Conservation (phyloP, 1,140 invertebrate genomes). For the Neotoxoptera formosana region DNA sequence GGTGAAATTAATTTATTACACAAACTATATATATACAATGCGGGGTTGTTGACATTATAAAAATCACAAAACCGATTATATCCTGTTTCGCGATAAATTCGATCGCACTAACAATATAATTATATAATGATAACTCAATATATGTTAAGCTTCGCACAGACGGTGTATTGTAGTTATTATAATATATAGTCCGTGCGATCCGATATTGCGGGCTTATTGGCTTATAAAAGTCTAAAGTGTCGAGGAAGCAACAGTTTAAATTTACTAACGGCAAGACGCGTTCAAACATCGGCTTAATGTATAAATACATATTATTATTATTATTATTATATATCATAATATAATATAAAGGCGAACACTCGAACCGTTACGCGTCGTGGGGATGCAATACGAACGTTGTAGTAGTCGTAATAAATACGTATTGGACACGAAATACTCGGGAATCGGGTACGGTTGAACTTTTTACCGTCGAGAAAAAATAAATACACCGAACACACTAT, state of each 20-base stretch:
- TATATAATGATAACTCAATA: background rate
- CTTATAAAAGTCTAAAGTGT: background rate
- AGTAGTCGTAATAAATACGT: background rate
- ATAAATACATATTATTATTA: background rate
- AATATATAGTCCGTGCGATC: background rate
- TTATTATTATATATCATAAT: too few relatives aligned
- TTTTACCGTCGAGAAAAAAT: background rate
- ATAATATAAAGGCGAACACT: background rate
- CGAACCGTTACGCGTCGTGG: background rate
- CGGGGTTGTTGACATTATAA: background rate
- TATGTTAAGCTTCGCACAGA: background rate
- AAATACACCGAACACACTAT: background rate
- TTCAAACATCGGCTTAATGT: background rate
- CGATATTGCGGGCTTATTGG: background rate
- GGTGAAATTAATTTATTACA: background rate
- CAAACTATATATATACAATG: background rate
- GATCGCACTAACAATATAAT: constrained; percentile 5
- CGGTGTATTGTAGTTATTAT: too few relatives aligned
- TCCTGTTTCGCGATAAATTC: background rate
- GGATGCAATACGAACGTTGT: background rate
- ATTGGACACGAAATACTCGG: background rate
- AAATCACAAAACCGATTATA: background rate
- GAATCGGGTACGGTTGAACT: background rate
- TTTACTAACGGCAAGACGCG: background rate
- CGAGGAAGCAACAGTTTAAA: background rate